Percentiles rank a stretch among this genome's conserved stretches.
Conservation (phyloP, 2,888 invertebrate genomes). For the Philonicus albiceps region DNA sequence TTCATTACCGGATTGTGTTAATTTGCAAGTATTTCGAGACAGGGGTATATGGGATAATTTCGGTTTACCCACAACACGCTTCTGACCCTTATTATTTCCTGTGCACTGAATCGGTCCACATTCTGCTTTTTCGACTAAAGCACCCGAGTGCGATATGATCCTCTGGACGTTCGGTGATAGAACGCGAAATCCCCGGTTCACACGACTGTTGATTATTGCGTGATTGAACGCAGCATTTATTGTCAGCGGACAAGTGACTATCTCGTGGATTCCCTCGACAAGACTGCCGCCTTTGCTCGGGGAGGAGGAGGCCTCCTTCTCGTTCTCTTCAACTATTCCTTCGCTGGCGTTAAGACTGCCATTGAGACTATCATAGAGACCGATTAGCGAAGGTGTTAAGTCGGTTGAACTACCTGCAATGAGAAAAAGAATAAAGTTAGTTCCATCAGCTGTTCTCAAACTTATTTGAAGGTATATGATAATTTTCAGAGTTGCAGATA, state of each 20-base stretch:
- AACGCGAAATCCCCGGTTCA: slow-evolving; percentile 57
- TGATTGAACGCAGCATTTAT: neutral
- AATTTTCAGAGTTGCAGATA: neutral
- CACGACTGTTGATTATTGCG: slow-evolving; percentile 47
- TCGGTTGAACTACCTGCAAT: slow-evolving; percentile 85
- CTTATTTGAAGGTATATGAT: neutral
- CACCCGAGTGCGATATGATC: slow-evolving; percentile 66
- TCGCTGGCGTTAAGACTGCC: slow-evolving; percentile 62
- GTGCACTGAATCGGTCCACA: slow-evolving; percentile 42
- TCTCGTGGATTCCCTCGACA: slow-evolving; percentile 23
- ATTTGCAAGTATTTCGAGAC: slow-evolving; percentile 60
- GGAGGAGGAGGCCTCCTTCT: neutral
- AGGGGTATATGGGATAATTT: slow-evolving; percentile 58
- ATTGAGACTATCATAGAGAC: slow-evolving; percentile 82
- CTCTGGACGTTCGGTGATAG: slow-evolving; percentile 67
- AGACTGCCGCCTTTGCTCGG: neutral
- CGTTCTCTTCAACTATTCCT: slow-evolving; percentile 2
- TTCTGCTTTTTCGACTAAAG: slow-evolving; percentile 47
- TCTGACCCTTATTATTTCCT: slow-evolving; percentile 48
- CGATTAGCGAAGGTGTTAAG: slow-evolving; percentile 84
- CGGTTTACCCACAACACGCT: slow-evolving; percentile 53
- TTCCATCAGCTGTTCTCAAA: too few relatives aligned
- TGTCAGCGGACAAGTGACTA: neutral
- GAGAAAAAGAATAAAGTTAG: slow-evolving; percentile 50
- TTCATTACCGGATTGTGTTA: slow-evolving; percentile 60